These are phyloP conservation scores for Aythya fuligula DNA, from an alignment of 2,797 vertebrate species.

Conservation along the genomic window DNA sequence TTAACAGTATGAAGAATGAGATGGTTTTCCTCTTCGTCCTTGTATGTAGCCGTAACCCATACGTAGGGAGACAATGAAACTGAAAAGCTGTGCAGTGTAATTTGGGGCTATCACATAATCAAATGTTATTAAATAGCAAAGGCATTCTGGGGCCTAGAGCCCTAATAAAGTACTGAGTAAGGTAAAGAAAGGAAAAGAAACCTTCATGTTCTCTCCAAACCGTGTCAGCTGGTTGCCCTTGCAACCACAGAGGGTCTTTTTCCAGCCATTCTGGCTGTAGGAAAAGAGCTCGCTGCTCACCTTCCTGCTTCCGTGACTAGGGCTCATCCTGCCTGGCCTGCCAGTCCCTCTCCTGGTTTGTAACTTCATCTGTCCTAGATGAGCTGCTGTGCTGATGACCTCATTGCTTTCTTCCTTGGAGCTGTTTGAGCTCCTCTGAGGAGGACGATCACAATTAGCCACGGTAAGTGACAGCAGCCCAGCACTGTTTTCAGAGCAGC, in stretches of 20 bases:
- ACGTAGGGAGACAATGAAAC: not conserved
- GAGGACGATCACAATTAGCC: not conserved
- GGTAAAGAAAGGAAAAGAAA: not conserved
- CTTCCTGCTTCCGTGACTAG: not conserved
- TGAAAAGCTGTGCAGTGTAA: not conserved
- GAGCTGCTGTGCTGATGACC: not conserved
- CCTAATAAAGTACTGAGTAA: accelerated
- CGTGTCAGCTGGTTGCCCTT: not conserved
- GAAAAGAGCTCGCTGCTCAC: not conserved
- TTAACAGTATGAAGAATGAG: not conserved
- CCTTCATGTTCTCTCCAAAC: not conserved
- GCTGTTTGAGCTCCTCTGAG: not conserved
- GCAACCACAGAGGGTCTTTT: too few species aligned
- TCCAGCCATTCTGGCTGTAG: not conserved
- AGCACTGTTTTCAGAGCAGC: not conserved
- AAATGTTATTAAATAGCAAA: not conserved
- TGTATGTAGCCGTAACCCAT: not conserved
- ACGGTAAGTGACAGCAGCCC: not conserved
- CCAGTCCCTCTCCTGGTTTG: not conserved
- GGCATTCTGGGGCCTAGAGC: not conserved
- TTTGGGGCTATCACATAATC: not conserved
- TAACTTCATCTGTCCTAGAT: not conserved
- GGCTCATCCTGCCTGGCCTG: not conserved
- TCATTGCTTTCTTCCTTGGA: not conserved
- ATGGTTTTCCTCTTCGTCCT: not conserved